phyloP scores from a whole-genome alignment of 2,113 vertebrate species.

The Myiagra hebetior region DNA sequence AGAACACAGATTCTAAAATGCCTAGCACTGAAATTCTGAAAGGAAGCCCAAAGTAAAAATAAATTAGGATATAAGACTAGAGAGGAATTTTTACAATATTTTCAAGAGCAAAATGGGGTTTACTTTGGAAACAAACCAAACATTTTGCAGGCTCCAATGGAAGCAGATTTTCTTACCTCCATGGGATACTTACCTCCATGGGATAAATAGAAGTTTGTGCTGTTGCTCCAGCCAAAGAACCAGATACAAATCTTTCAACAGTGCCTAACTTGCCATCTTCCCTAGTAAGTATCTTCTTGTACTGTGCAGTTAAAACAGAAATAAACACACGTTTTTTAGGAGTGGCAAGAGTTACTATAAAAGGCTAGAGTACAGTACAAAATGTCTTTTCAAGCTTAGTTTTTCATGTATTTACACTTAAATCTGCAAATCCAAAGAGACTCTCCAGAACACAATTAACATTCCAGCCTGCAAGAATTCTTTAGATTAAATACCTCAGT shows the following conservation, averaged over 20 bases:
- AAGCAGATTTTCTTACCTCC: neutral
- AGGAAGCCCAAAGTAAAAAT: neutral
- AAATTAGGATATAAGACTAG: neutral
- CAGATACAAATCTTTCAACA: constrained; percentile 87
- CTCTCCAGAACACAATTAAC: neutral
- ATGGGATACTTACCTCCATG: constrained; percentile 85
- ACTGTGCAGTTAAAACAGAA: constrained; percentile 71
- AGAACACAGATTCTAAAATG: neutral
- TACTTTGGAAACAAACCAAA: neutral
- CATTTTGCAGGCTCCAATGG: neutral
- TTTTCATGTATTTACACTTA: neutral
- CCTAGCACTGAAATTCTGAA: neutral
- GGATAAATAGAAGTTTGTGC: constrained; percentile 95
- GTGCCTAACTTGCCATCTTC: constrained; percentile 84
- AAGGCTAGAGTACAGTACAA: neutral
- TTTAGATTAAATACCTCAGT: neutral
- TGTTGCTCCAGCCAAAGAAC: constrained; percentile 91
- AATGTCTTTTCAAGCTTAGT: neutral
- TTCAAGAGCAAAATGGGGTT: neutral
- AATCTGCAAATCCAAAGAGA: neutral
- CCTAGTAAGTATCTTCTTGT: constrained; percentile 85
- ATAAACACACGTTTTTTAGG: neutral
- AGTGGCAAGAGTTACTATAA: neutral
- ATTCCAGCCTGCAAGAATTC: neutral
- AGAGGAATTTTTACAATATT: neutral